Conservation (phyloP, 2,113 vertebrate species). For the Prinia subflava region DNA sequence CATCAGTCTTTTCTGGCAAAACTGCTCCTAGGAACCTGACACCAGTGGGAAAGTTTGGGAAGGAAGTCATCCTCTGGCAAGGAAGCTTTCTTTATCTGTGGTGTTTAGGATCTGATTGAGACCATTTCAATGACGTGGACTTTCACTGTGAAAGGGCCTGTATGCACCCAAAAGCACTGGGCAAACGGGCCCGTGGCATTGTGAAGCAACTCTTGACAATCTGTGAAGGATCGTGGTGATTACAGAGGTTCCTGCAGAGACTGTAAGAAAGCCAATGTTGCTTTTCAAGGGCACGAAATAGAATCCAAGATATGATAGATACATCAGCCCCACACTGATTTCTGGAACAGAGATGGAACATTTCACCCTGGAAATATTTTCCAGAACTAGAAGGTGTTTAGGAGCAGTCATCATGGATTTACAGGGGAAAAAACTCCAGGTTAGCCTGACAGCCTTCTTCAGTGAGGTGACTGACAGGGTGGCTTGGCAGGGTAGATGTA, state of each 20-base stretch:
- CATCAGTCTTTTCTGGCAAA: background rate
- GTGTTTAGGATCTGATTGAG: background rate
- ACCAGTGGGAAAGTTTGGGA: background rate
- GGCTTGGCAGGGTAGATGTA: background rate
- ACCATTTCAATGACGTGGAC: background rate
- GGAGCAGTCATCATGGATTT: background rate
- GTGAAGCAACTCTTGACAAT: background rate
- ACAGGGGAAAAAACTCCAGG: background rate
- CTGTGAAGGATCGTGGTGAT: background rate
- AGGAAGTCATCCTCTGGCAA: background rate
- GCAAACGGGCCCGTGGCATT: background rate
- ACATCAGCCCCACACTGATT: background rate
- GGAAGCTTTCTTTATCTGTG: fast-evolving
- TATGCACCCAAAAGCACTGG: background rate
- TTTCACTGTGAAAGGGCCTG: background rate
- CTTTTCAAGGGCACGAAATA: background rate
- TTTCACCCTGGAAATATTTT: background rate
- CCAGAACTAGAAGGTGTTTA: background rate
- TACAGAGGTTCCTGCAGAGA: background rate
- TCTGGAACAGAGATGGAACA: background rate
- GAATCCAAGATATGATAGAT: background rate
- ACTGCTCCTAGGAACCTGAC: background rate
- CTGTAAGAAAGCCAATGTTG: fast-evolving
- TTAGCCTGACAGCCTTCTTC: background rate
- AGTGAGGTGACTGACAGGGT: background rate